These are phyloP conservation scores for Xylocopa sonorina DNA, from an alignment of 1,140 invertebrate genomes.

Conservation along the genomic window DNA sequence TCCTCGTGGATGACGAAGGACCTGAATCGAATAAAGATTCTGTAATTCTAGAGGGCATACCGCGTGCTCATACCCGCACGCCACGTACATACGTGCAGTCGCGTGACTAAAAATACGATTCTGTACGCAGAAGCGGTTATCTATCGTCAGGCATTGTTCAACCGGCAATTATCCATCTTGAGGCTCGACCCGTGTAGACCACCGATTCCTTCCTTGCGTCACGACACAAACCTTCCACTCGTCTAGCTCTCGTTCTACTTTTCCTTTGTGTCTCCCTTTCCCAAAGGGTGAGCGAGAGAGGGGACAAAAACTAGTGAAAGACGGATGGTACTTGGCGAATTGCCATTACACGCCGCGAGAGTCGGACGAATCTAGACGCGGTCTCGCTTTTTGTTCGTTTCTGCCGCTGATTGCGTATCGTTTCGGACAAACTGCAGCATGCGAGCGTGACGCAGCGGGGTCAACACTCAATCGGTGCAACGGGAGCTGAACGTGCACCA, in stretches of 20 bases:
- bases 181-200: neutral
- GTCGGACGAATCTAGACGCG: neutral
- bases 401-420: conserved; percentile 14
- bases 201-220: neutral
- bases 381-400: neutral
- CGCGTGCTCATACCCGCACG: conserved; percentile 37
- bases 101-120: conserved; percentile 37
- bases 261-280: neutral
- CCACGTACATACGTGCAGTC: neutral
- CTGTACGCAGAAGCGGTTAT: conserved; percentile 54
- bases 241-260: neutral
- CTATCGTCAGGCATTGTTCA: conserved; percentile 69
- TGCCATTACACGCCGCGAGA: neutral
- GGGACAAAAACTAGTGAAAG: neutral
- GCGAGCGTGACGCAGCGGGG: conserved; percentile 49
- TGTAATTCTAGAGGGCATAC: conserved; percentile 67
- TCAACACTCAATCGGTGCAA: conserved; percentile 52
- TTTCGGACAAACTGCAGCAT: conserved; percentile 39
- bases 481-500: conserved; percentile 44
- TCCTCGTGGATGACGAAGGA: conserved; percentile 45
- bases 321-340: neutral
- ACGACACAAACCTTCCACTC: neutral
- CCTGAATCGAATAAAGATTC: conserved; percentile 49
- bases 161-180: conserved; percentile 61
- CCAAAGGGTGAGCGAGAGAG: too few relatives aligned